Percentiles rank a stretch among this genome's conserved stretches.
phyloP scores from a whole-genome alignment of 2,888 invertebrate genomes.

The Amiota mariae region DNA sequence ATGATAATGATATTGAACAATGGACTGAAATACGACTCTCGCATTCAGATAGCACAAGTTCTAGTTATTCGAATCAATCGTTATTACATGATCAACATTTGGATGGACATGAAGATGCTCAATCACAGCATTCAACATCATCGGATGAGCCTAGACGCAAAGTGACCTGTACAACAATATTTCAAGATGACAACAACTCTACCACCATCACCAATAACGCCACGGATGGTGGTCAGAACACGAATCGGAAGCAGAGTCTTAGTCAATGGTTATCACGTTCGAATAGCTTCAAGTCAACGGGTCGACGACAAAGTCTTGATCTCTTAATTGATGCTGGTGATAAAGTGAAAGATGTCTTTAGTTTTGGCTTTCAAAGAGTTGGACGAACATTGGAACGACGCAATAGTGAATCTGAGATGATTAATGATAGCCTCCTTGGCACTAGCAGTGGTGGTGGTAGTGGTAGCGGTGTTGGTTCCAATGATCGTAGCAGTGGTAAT shows the following conservation, averaged over 20 bases:
- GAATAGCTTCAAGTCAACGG: conserved; percentile 69
- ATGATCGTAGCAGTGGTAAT: conserved; percentile 18
- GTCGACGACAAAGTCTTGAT: conserved; percentile 83
- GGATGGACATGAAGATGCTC: conserved; percentile 60
- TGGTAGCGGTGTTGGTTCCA: conserved; percentile 35
- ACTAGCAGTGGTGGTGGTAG: conserved; percentile 38
- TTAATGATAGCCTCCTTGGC: conserved; percentile 66
- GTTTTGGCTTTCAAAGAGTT: conserved; percentile 83
- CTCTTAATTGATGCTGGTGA: conserved; percentile 85
- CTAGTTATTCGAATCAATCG: conserved; percentile 73
- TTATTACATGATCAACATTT: conserved; percentile 68
- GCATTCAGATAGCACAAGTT: conserved; percentile 73
- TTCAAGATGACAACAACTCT: conserved; percentile 63
- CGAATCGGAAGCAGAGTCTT: conserved; percentile 70
- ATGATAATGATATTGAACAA: conserved; percentile 72
- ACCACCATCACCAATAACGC: conserved; percentile 21
- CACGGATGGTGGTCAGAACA: conserved; percentile 54
- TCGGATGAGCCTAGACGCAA: conserved; percentile 72
- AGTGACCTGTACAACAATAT: conserved; percentile 73
- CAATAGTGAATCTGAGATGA: conserved; percentile 80
- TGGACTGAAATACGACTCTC: conserved; percentile 73
- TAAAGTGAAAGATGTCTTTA: conserved; percentile 86
- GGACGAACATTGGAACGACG: conserved; percentile 82
- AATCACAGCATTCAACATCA: conserved; percentile 68
- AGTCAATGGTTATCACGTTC: conserved; percentile 72